Percentiles rank a stretch among this genome's conserved stretches.
phyloP scores from a whole-genome alignment of 2,113 vertebrate genomes.

The Nothocercus julius region DNA sequence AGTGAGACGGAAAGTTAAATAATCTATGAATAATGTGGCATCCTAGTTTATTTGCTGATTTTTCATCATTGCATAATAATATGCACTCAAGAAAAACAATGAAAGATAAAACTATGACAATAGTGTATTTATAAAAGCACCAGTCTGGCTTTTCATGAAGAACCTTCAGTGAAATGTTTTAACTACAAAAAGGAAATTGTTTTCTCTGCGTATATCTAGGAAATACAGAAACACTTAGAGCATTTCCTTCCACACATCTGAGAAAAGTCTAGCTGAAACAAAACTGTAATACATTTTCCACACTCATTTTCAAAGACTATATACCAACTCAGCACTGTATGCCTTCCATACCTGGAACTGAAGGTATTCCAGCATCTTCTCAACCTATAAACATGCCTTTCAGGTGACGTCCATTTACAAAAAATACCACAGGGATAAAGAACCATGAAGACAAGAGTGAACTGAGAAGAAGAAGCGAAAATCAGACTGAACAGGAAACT shows the following conservation, averaged over 20 bases:
- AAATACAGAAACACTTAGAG: neutral
- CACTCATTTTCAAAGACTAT: slow-evolving; percentile 49
- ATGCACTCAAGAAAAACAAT: neutral
- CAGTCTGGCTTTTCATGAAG: neutral
- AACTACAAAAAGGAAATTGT: neutral
- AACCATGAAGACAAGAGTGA: neutral
- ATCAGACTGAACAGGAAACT: neutral
- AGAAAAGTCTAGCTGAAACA: slow-evolving; percentile 22
- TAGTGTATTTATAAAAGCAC: neutral
- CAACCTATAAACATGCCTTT: neutral
- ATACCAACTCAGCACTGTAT: neutral
- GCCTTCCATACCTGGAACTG: neutral
- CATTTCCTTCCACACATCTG: slow-evolving; percentile 10
- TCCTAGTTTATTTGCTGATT: neutral
- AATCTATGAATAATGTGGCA: neutral
- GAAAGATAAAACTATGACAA: slow-evolving; percentile 27
- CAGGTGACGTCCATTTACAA: neutral
- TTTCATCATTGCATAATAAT: neutral
- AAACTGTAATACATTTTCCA: slow-evolving; percentile 38
- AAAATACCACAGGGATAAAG: neutral
- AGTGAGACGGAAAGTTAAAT: neutral
- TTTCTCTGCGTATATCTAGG: neutral
- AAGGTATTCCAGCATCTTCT: slow-evolving; percentile 11
- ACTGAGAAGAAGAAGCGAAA: neutral
- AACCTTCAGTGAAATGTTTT: neutral